Conservation (phyloP, 2,113 vertebrate species). For the Labrus mixtus region DNA sequence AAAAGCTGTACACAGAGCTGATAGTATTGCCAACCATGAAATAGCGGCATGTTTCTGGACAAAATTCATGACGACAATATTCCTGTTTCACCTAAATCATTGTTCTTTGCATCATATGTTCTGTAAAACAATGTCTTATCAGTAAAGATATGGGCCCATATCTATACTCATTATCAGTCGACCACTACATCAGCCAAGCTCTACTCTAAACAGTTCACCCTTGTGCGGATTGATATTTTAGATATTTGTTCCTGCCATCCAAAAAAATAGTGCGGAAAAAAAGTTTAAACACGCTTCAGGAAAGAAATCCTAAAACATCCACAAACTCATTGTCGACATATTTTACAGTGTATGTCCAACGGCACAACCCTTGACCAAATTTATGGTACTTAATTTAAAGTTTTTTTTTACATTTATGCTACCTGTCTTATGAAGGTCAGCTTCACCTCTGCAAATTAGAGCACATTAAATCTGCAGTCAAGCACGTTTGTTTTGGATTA, state of each 20-base stretch:
- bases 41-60: no score
- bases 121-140: no score
- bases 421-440: not conserved
- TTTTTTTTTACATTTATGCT: constrained; percentile 2
- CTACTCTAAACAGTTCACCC: no score
- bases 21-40: no score
- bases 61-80: no score
- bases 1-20: no score
- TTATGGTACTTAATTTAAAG: not conserved
- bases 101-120: not conserved
- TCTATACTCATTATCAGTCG: no score
- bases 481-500: not conserved
- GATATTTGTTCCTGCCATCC: not conserved
- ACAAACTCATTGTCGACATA: not conserved
- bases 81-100: no score
- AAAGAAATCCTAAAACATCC: no score
- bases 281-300: not conserved
- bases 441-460: not conserved
- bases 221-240: not conserved
- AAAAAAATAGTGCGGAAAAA: not conserved
- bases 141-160: no score
- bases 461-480: not conserved
- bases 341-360: not conserved
- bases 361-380: not conserved
- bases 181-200: no score